Evolutionary conservation across 2,888 invertebrate species (phyloP).

Genomic region (Patella pellucida): DNA sequence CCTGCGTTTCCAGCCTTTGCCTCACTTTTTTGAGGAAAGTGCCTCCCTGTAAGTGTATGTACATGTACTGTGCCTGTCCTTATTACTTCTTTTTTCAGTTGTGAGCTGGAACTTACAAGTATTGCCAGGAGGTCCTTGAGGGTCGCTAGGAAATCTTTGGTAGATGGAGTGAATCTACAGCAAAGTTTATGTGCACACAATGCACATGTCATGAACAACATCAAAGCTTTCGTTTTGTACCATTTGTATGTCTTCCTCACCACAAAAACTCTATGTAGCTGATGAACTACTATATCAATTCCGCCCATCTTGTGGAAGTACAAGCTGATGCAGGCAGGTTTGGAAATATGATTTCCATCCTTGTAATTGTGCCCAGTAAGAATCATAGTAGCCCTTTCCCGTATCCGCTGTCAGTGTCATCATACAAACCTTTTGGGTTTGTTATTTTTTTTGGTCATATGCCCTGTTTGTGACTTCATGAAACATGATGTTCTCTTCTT

Average conservation of each 20-base stretch:
- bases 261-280: slow-evolving; percentile 18
- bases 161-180: neutral
- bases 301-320: slow-evolving; percentile 23
- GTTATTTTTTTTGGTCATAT: neutral
- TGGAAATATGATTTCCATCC: neutral
- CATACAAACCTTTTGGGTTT: neutral
- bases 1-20: neutral
- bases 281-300: slow-evolving; percentile 12
- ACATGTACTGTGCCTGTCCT: neutral
- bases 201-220: slow-evolving; percentile 12
- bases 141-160: neutral
- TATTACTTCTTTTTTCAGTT: neutral
- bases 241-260: slow-evolving; percentile 18
- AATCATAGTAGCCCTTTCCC: slow-evolving; percentile 13
- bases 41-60: neutral
- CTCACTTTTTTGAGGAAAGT: neutral
- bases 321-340: slow-evolving; percentile 12
- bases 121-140: neutral
- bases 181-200: slow-evolving; percentile 11
- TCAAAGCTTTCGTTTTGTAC: slow-evolving; percentile 15
- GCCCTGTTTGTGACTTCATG: slow-evolving; percentile 6
- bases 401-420: too few relatives aligned
- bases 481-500: neutral
- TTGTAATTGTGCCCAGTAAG: neutral
- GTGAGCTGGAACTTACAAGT: neutral